Conservation (phyloP, 2,888 invertebrate genomes). For the Podabrus alpinus region DNA sequence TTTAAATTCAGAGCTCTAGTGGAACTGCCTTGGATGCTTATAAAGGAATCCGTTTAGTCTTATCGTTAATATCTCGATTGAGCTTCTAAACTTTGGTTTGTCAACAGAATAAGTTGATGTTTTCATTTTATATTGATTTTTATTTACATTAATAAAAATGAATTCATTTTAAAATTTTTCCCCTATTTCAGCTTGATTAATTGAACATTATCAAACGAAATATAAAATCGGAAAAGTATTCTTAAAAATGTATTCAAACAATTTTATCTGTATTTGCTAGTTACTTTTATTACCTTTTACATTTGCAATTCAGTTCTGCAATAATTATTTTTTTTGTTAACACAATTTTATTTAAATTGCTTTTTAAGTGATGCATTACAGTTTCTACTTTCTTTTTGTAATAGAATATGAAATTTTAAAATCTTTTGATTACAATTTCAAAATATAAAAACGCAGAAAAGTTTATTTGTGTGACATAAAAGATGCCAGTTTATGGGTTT, state of each 20-base stretch:
- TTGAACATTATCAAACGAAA: neutral
- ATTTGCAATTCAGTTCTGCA: neutral
- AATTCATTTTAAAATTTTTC: neutral
- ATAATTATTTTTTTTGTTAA: neutral
- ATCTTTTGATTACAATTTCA: neutral
- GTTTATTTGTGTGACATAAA: neutral
- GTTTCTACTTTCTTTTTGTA: neutral
- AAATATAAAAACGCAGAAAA: neutral
- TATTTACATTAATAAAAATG: neutral
- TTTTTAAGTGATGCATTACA: neutral
- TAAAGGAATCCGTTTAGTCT: slow-evolving; percentile 19
- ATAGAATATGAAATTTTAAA: neutral
- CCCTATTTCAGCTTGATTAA: no score
- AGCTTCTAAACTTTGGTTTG: slow-evolving; percentile 15
- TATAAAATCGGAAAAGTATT: neutral
- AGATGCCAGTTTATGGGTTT: neutral
- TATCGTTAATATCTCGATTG: slow-evolving; percentile 18
- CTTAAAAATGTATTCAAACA: neutral
- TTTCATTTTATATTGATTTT: neutral
- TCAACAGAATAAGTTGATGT: slow-evolving; percentile 10
- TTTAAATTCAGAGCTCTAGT: slow-evolving; percentile 4
- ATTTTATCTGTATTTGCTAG: neutral
- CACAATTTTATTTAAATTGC: neutral
- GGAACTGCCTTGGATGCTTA: slow-evolving; percentile 10
- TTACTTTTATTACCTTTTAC: neutral